A percentile compares a stretch with the other conserved stretches of the same genome.
Evolutionary conservation across 2,797 vertebrate genomes (phyloP).

Genomic region (Rhinogobio ventralis): DNA sequence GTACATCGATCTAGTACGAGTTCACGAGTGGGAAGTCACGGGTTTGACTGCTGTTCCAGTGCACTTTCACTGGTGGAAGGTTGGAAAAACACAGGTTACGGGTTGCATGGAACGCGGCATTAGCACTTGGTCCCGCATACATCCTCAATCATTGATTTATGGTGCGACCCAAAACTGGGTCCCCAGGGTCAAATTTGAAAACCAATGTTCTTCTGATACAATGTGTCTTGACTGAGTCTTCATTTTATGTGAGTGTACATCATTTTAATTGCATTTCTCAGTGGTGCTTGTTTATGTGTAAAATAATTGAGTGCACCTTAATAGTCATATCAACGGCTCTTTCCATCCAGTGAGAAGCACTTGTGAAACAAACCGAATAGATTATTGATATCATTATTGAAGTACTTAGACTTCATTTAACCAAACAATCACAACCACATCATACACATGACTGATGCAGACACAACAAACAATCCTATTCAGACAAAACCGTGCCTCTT

Average conservation of each 20-base stretch:
- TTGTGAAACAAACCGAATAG: neutral
- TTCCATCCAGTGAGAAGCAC: neutral
- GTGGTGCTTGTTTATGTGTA: neutral
- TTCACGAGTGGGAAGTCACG: too few species aligned
- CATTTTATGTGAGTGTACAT: neutral
- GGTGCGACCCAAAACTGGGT: too few species aligned
- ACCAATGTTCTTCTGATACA: neutral
- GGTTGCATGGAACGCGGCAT: too few species aligned
- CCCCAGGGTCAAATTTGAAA: too few species aligned
- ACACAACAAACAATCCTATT: slow-evolving; percentile 11
- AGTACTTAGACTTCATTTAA: neutral
- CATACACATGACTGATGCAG: neutral
- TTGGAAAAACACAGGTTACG: too few species aligned
- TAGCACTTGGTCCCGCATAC: neutral
- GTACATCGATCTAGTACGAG: too few species aligned
- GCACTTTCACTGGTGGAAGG: too few species aligned
- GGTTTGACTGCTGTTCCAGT: too few species aligned
- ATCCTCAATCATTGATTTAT: too few species aligned
- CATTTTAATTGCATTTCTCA: neutral
- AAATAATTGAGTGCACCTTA: neutral
- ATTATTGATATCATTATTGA: neutral
- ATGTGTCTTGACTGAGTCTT: neutral
- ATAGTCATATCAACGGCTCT: neutral
- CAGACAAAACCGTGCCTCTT: slow-evolving; percentile 1
- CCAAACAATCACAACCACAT: neutral